Base-by-base conservation (phyloP, 1,140 invertebrate genomes). In the Drosophila ercepeae region DNA sequence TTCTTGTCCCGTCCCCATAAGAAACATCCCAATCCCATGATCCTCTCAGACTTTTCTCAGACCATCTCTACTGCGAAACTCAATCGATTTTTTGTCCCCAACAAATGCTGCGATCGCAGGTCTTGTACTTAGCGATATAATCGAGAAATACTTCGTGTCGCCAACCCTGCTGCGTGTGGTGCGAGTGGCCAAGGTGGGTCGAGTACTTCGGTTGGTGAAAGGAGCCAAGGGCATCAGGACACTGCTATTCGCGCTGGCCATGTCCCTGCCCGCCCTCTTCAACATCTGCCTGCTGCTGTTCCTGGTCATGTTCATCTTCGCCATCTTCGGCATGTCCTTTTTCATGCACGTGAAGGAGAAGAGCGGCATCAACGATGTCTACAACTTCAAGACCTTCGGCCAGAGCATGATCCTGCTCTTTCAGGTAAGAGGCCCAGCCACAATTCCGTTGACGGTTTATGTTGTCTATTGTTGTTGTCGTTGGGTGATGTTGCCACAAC, bases 301-400 rank as follows among this genome's bases (percentile, higher is more conserved):
- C 92, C 94, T 99, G 77, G 97, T 99, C 77, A 99, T 99, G 97
- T 99, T 99, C 93, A 99, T 99, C 92, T 99, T 99, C 92, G 98
- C 98, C 78, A 99, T 99, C 89, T 99, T 99, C 92, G 98, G 98
- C 64, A 99, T 99, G 98, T 99, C 97, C 44, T 99, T 99, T 94
- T 99, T 99, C 93, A 99, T 98, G 97, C 96, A 98, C 92, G 98
- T 99, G 53, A 98, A 98, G 92, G 94, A 97, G 89, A 96, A 96
- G 89, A 97, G 96, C 78, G 98, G 98, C 44, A 93, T 99, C 59
- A 98, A 99, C 90, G 97, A 98, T 91, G 97, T 98, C 49, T 99
- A 99, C 93, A 99, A 99, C 92, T 99, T 99, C 92, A 97, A 98
- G 92, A 99, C 98, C n/a, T 99, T 99, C 92, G 96, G 97, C 81